Evolutionary conservation across 2,113 vertebrate genomes (phyloP).

Genomic region (Percopsis transmontana): DNA sequence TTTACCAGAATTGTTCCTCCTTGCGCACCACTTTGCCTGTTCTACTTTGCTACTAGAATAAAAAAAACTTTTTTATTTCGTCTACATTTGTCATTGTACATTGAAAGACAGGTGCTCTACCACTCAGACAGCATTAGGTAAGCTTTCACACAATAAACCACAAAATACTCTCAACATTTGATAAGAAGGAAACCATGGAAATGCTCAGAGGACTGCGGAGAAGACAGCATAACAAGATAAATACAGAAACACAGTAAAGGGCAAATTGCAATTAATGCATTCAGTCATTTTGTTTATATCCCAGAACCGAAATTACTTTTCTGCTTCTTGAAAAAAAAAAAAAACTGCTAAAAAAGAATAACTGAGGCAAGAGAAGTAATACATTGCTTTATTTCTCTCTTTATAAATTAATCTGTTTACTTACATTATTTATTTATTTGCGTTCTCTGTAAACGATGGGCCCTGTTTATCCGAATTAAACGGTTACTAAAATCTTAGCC

Average conservation of each 20-base stretch:
- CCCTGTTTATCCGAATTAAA: conserved; percentile 56
- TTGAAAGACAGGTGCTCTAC: conserved; percentile 1
- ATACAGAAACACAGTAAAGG: conserved; percentile 42
- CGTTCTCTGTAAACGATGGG: conserved; percentile 2
- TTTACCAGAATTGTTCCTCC: background rate
- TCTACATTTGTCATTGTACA: conserved; percentile 25
- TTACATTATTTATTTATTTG: too few species aligned
- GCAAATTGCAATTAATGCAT: conserved; percentile 54
- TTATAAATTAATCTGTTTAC: background rate
- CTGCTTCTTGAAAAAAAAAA: conserved; percentile 12
- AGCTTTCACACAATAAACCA: conserved; percentile 30
- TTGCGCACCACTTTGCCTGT: too few species aligned
- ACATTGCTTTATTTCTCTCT: background rate
- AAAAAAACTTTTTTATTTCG: conserved; percentile 1
- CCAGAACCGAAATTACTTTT: conserved; percentile 30
- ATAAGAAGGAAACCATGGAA: conserved; percentile 54
- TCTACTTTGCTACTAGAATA: too few species aligned
- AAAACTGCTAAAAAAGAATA: conserved; percentile 15
- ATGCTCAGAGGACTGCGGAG: conserved; percentile 46
- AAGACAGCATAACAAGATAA: conserved; percentile 38
- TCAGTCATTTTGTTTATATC: conserved; percentile 39
- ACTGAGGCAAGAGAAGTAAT: conserved; percentile 1
- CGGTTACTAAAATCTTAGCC: conserved; percentile 31
- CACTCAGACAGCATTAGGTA: conserved; percentile 45
- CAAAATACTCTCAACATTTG: conserved; percentile 44